Evolutionary conservation across 2,113 vertebrate genomes (phyloP), one percentile per base, ranked within the genome.

Genomic region (Mesocricetus auratus): DNA sequence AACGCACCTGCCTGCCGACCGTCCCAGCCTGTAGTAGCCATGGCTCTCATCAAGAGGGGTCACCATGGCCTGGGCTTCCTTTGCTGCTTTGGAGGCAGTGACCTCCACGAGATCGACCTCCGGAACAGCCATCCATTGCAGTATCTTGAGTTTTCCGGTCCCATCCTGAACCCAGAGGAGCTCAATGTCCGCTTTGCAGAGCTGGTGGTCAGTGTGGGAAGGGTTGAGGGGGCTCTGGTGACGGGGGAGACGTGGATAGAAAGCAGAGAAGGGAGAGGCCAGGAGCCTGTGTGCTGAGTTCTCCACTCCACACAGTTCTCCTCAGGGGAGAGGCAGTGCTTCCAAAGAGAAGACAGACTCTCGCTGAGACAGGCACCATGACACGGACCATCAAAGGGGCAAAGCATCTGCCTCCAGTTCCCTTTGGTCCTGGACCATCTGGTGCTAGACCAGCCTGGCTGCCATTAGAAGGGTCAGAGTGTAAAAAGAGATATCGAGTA

Each of bases 41-140:
- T 99, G 99, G 99, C 99, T 64, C 99, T 99, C 97, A 99, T 99
- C 97, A 99, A 99, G 98, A 99, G 99, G 98, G 99, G 99, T 93
- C 99, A 99, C 98, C 99, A 99, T 98, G 99, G 99, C 21, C 97
- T 99, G 98, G 99, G 99, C 94, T 99, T 99, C 98, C 98, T 99
- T 95, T 99, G 99, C 98, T 99, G 99, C 98, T 99, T 99, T 1
- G 99, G 99, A 93, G 99, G 99, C 97, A 99, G 98, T 0, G 99
- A 99, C 97, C 99, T 99, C 79, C 99, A 98, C 1, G 99, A 99
- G 98, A 99, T 99, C 98, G 99, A 99, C 98, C 99, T 99, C 89
- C 99, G 99, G 98, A 99, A 99, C 98, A 99, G 97, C 81, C 99
- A 99, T 82, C 99, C 99, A 0, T 98, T 99, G 92, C 99, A 99